Evolutionary conservation across 2,888 invertebrate genomes (phyloP).

Genomic region (Homarus gammarus): DNA sequence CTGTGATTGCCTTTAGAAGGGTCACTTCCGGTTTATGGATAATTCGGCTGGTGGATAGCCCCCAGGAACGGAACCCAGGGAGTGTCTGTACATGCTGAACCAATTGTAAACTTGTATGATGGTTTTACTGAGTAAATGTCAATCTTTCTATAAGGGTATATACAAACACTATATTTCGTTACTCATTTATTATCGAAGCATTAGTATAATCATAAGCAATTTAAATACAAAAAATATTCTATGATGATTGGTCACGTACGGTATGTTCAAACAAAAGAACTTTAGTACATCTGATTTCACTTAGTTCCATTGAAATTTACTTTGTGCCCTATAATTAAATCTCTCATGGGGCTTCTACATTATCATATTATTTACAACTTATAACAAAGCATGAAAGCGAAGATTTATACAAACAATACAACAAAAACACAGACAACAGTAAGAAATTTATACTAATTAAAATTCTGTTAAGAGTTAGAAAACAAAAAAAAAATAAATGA

Average conservation of each 20-base stretch:
- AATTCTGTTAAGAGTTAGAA: conserved; percentile 36
- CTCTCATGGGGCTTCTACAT: conserved; percentile 60
- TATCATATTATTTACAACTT: conserved; percentile 73
- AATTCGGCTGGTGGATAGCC: too few species aligned
- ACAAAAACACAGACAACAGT: conserved; percentile 51
- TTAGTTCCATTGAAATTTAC: conserved; percentile 52
- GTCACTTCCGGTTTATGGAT: too few species aligned
- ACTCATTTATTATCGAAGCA: conserved; percentile 75
- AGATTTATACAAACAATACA: conserved; percentile 70
- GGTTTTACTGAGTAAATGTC: too few species aligned
- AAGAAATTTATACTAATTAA: conserved; percentile 40
- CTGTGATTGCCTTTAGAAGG: too few species aligned
- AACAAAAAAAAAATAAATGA: conserved; percentile 28
- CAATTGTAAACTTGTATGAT: too few species aligned
- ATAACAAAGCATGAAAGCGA: conserved; percentile 69
- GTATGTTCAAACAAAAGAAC: conserved; percentile 62
- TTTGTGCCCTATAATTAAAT: conserved; percentile 63
- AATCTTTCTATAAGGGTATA: background rate
- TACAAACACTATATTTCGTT: conserved; percentile 34
- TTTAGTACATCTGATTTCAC: conserved; percentile 70
- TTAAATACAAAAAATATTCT: conserved; percentile 76
- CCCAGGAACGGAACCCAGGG: too few species aligned
- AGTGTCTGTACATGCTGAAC: too few species aligned
- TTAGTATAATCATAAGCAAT: conserved; percentile 75
- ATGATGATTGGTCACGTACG: conserved; percentile 65